Conservation (phyloP, 2,888 invertebrate species). For the Euphydryas editha region DNA sequence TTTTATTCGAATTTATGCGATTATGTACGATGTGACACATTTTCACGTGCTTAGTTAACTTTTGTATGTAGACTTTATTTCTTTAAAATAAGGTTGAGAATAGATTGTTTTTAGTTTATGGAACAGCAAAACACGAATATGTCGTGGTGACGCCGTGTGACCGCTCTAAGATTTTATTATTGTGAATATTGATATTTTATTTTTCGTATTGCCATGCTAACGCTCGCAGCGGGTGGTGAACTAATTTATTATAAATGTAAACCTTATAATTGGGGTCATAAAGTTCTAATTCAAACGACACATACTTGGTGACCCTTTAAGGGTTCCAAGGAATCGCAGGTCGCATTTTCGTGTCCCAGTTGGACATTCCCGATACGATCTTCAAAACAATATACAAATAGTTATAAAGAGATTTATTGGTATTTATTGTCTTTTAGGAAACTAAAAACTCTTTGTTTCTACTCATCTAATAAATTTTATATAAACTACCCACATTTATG, state of each 20-base stretch:
- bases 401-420: conserved; percentile 38
- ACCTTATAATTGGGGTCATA: conserved; percentile 49
- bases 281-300: conserved; percentile 50
- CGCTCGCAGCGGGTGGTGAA: conserved; percentile 75
- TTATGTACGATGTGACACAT: conserved; percentile 57
- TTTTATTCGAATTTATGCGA: conserved; percentile 82
- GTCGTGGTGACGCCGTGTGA: conserved; percentile 70
- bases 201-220: conserved; percentile 77
- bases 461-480: conserved; percentile 17
- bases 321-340: conserved; percentile 71
- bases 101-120: conserved; percentile 44
- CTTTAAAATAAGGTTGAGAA: conserved; percentile 54
- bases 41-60: conserved; percentile 39
- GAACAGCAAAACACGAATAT: conserved; percentile 48
- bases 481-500: conserved; percentile 15
- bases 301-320: conserved; percentile 52
- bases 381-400: conserved; percentile 56
- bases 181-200: conserved; percentile 81
- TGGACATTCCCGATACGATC: conserved; percentile 67
- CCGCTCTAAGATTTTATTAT: conserved; percentile 81
- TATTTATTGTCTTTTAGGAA: background rate
- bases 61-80: conserved; percentile 47
- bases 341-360: conserved; percentile 66
- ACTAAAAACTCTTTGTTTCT: conserved; percentile 30
- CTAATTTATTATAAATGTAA: conserved; percentile 45